phyloP scores from a whole-genome alignment of 2,113 vertebrate genomes.

The Pseudois nayaur region DNA sequence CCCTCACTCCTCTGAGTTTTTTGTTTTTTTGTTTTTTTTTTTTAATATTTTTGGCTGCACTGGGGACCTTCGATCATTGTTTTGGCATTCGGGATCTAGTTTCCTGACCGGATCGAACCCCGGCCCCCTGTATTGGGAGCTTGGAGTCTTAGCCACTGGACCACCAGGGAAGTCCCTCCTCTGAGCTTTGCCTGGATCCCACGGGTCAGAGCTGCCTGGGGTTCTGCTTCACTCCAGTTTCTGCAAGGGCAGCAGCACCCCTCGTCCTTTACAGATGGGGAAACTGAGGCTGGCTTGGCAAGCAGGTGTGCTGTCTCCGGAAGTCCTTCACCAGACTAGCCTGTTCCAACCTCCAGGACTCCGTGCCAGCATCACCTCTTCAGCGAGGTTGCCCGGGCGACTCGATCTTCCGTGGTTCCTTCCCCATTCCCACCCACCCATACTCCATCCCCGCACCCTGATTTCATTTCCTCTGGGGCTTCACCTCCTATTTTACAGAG shows the following conservation, averaged over 20 bases:
- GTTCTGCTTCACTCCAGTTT: neutral
- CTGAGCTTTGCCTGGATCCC: neutral
- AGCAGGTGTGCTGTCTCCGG: rapidly evolving
- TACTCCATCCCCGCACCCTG: neutral
- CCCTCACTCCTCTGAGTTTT: neutral
- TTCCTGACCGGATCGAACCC: neutral
- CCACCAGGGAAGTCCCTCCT: neutral
- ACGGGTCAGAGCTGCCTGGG: neutral
- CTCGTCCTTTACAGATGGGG: neutral
- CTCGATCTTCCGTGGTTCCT: rapidly evolving
- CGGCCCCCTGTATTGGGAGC: neutral
- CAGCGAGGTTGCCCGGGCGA: neutral
- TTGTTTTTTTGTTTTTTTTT: too few species aligned
- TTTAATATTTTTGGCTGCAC: neutral
- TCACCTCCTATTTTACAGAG: neutral
- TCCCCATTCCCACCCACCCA: rapidly evolving
- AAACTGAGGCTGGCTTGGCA: neutral
- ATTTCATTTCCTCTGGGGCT: neutral
- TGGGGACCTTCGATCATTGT: neutral
- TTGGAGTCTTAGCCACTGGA: neutral
- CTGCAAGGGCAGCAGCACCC: neutral
- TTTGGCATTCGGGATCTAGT: neutral
- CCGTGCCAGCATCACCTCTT: rapidly evolving
- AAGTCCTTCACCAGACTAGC: neutral
- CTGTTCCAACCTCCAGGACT: neutral